These are phyloP conservation scores for Pandemis heparana DNA, from an alignment of 2,888 invertebrate species.

Conservation along the genomic window DNA sequence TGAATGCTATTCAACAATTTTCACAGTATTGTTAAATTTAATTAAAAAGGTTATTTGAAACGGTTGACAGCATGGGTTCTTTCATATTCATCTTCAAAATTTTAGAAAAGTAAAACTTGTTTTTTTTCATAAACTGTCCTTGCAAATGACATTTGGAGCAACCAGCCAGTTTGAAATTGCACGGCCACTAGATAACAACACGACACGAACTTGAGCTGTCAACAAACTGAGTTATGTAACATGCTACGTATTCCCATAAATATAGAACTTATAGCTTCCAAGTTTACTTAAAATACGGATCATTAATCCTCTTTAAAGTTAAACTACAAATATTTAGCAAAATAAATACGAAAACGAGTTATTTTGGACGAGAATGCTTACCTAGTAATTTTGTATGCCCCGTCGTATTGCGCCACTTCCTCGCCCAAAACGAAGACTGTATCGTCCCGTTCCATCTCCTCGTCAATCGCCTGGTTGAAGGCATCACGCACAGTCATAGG, in stretches of 20 bases:
- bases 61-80: background rate
- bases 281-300: background rate
- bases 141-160: constrained; percentile 27
- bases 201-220: constrained; percentile 53
- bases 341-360: constrained; percentile 13
- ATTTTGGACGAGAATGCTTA: constrained; percentile 48
- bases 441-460: constrained; percentile 98
- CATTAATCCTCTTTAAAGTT: background rate
- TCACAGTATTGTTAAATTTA: no score
- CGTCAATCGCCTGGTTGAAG: constrained; percentile 97
- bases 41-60: background rate
- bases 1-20: no score
- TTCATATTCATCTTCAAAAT: constrained; percentile 52
- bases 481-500: constrained; percentile 98
- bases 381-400: constrained; percentile 97
- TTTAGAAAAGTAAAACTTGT: background rate
- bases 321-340: background rate
- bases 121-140: constrained; percentile 5
- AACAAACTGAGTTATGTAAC: constrained; percentile 74
- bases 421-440: constrained; percentile 96
- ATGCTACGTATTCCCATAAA: constrained; percentile 29
- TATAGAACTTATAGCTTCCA: background rate
- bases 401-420: constrained; percentile 99
- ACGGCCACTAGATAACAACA: constrained; percentile 39
- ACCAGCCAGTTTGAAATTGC: constrained; percentile 31